phyloP scores from a whole-genome alignment of 2,113 vertebrate species.

The Mustela lutreola region DNA sequence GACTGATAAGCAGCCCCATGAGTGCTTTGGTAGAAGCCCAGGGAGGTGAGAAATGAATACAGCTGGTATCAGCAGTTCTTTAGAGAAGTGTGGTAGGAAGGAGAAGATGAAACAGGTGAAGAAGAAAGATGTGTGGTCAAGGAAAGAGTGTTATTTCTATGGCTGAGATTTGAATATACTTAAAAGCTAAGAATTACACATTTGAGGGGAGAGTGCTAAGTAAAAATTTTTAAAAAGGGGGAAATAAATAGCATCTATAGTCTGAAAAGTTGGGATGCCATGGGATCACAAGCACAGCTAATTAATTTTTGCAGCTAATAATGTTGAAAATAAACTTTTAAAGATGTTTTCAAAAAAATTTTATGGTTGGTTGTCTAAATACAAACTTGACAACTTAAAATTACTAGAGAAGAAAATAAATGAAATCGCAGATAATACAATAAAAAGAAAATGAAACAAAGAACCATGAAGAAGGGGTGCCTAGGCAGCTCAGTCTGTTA shows the following conservation, averaged over 20 bases:
- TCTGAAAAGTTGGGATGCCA: not conserved
- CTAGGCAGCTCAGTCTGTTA: not conserved
- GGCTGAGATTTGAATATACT: not conserved
- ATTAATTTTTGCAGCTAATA: not conserved
- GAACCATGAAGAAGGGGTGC: not conserved
- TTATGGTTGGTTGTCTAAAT: not conserved
- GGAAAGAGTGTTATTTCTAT: not conserved
- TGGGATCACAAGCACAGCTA: not conserved
- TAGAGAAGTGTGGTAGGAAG: not conserved
- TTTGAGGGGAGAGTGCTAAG: not conserved
- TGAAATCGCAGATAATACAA: not conserved
- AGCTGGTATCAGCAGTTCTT: not conserved
- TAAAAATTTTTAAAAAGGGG: not conserved
- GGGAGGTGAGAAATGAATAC: not conserved
- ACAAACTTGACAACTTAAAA: not conserved
- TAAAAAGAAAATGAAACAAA: conserved; percentile 27
- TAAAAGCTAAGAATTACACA: conserved; percentile 12
- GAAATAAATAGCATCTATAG: not conserved
- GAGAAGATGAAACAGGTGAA: not conserved
- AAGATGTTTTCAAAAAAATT: not conserved
- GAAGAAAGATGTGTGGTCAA: not conserved
- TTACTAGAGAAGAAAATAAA: not conserved
- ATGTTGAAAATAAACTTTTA: conserved; percentile 34
- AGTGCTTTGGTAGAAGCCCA: not conserved
- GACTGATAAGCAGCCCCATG: not conserved